Evolutionary conservation across 2,888 invertebrate genomes (phyloP).

Genomic region (Stictocephala bisonia): DNA sequence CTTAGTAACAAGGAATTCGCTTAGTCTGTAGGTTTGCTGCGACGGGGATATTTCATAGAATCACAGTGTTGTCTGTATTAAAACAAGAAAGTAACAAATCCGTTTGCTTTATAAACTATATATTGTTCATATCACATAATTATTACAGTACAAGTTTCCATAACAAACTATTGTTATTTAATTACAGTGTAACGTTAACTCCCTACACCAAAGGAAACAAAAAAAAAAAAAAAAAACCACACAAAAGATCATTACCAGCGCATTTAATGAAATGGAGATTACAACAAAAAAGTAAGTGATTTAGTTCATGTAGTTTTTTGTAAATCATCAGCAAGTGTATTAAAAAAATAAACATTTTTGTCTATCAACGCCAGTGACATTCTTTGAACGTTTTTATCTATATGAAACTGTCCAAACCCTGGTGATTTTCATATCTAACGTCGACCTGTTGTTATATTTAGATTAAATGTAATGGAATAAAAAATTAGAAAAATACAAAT

Average conservation of each 20-base stretch:
- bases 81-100: neutral
- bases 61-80: neutral
- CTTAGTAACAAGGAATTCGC: no score
- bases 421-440: neutral
- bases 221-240: no score
- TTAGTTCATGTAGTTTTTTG: neutral
- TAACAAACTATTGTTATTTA: neutral
- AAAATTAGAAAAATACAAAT: neutral
- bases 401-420: no score
- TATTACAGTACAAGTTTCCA: neutral
- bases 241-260: neutral
- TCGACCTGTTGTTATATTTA: neutral
- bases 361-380: no score
- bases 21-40: no score
- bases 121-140: neutral
- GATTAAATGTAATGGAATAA: no score
- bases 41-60: no score
- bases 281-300: neutral
- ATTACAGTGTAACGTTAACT: neutral
- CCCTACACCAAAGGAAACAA: neutral
- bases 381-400: neutral
- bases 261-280: neutral
- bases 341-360: no score
- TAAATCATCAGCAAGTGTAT: no score
- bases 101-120: neutral